Conservation (phyloP, 2,113 vertebrate genomes). For the Garra rufa region DNA sequence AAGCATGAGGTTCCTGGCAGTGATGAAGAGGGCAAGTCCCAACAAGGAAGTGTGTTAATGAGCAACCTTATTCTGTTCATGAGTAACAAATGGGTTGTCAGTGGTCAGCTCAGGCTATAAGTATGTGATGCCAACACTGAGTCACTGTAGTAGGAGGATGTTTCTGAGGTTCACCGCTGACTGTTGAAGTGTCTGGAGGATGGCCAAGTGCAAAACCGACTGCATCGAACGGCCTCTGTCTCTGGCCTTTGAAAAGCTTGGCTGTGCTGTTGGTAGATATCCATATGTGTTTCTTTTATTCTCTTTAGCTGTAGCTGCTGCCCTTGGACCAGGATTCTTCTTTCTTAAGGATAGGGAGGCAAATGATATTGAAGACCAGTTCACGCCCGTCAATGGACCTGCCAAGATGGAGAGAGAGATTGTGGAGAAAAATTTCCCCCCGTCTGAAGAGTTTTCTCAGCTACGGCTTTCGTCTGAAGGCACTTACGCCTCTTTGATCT, state of each 20-base stretch:
- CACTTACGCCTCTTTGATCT: slow-evolving; percentile 65
- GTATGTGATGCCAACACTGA: not conserved
- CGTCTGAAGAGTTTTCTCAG: slow-evolving; percentile 67
- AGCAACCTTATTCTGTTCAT: not conserved
- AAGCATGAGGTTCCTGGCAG: too few species aligned
- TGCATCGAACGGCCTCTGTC: slow-evolving; percentile 69
- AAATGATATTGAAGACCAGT: slow-evolving; percentile 72
- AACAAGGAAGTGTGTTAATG: not conserved
- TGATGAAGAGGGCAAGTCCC: not conserved
- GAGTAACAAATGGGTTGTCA: not conserved
- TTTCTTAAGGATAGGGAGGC: slow-evolving; percentile 53
- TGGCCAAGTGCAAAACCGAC: slow-evolving; percentile 56
- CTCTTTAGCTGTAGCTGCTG: slow-evolving; percentile 63
- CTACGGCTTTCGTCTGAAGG: slow-evolving; percentile 64
- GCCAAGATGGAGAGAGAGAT: slow-evolving; percentile 72
- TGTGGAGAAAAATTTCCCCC: slow-evolving; percentile 63
- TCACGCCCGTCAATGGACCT: slow-evolving; percentile 67
- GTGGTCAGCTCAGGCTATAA: not conserved
- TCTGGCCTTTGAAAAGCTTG: slow-evolving; percentile 60
- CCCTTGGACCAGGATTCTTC: slow-evolving; percentile 65
- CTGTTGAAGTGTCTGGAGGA: not conserved
- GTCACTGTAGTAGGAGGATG: not conserved
- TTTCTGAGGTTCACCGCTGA: not conserved
- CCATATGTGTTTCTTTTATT: slow-evolving; percentile 72
- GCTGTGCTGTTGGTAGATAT: slow-evolving; percentile 59